These are phyloP conservation scores for Zaprionus lachaisei DNA, from an alignment of 1,140 invertebrate species.

Conservation along the genomic window DNA sequence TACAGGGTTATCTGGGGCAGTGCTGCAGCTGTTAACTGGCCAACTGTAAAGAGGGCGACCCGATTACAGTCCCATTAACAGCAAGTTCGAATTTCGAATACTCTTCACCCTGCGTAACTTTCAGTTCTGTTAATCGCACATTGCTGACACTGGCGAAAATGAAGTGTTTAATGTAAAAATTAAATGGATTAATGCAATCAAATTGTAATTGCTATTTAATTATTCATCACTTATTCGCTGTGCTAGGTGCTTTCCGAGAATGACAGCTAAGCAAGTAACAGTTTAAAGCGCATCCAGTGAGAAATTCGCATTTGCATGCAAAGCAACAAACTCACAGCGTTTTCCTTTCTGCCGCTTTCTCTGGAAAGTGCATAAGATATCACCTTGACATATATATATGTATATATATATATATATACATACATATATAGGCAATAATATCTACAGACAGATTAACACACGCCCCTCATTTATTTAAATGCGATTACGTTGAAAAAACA, in stretches of 20 bases:
- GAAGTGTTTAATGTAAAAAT: too few relatives aligned
- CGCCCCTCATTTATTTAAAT: background rate
- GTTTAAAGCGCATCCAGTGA: slow-evolving; percentile 13
- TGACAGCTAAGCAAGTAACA: background rate
- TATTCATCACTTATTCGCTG: background rate
- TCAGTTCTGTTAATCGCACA: background rate
- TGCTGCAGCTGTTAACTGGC: slow-evolving; percentile 48
- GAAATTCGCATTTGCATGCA: slow-evolving; percentile 43
- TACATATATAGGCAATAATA: background rate
- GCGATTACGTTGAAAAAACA: background rate
- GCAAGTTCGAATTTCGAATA: slow-evolving; percentile 3
- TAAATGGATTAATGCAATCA: too few relatives aligned
- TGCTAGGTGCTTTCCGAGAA: background rate
- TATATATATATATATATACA: too few relatives aligned
- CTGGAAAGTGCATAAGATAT: background rate
- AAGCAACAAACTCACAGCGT: background rate
- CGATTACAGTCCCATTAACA: slow-evolving; percentile 33
- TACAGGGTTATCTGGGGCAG: background rate
- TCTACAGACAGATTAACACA: background rate
- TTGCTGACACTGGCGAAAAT: too few relatives aligned
- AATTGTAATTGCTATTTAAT: background rate
- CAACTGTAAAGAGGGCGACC: slow-evolving; percentile 44
- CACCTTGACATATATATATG: background rate
- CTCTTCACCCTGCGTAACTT: background rate
- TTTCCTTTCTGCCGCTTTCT: background rate